Base-by-base conservation (phyloP, 2,113 vertebrate genomes). In the Ciconia stormi region DNA sequence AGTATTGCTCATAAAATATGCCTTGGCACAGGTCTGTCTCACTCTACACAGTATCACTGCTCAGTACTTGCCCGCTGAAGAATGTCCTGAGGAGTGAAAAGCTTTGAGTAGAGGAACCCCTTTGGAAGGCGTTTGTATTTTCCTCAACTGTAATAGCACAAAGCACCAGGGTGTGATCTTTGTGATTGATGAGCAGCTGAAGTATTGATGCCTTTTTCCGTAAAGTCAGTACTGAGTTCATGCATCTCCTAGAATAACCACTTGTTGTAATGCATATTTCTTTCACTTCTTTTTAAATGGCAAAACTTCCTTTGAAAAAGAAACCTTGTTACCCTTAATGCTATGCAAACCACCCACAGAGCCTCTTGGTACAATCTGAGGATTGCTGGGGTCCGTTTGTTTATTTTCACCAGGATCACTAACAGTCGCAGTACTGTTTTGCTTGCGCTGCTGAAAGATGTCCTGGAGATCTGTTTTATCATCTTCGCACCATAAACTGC, bases 401-500 rank as follows among this genome's bases (percentile, higher is more conserved):
- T 97, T 97, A 63, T 95, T 90, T 96, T 94, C 88, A 36, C 85
- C 58, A 0, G 85, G 77, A 95, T 93, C 93, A 71, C 93, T 74
- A 46, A 66, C 94, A 90, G 87, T 79, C 40, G 2, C 93, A 4
- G 84, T 19, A 73, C 91, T 91, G 25, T 93, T 97, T 93, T 53
- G 87, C 87, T 96, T 70, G 74, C 1, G 0, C 90, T 62, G 94
- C 91, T 95, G 89, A 91, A 93, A 88, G 93, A 89, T 63, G 59
- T 94, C 95, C 91, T 86, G 93, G 95, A 96, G 96, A 94, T 96
- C 49, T 91, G 71, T 65, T 95, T 97, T 94, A 90, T 88, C 95
- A 95, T 95, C 89, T 70, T 12, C 82, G 50, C 55, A 14, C 84
- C 74, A 80, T 46, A 62, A 85, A 55, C 46, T 58, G 53, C 87